Evolutionary conservation across 2,113 vertebrate species (phyloP), one percentile per base, ranked within the genome.

Genomic region (Sinocyclocheilus maitianheensis): DNA sequence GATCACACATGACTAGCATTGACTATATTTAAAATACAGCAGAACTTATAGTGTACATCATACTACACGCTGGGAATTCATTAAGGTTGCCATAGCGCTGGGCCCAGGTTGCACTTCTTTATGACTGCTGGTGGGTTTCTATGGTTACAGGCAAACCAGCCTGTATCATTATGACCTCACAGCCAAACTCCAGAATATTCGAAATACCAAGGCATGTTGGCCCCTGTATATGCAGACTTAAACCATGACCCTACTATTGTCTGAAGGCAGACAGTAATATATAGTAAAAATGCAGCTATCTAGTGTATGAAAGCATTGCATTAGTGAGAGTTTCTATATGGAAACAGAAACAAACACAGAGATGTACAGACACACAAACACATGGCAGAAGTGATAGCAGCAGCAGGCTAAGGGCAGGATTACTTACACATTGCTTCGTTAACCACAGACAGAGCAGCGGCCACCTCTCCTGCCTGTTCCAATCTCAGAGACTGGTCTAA

Each of bases 341-440:
- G 46, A 65, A 46, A 34, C 30, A 24, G 53, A 62, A 14, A 83
- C 43, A 82, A 30, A 48, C 12, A 67, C 18, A 43, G 26, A 40
- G 8, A 34, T 13, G 65, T 20, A 78, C 16, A 77, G 37, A 48
- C 74, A 63, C 43, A 71, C 48, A 77, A 37, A 69, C 11, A 72
- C 13, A 72, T 51, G 77, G 60, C 34, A 60, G 55, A 6, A 37
- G 79, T 22, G 20, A 75, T 43, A 58, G 72, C 26, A 43, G 46
- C 43, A n/a, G 85, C 65, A 90, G 91, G 93, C n/a, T 0, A 0
- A n/a, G 11, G 37, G 72, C 67, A 86, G 81, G 85, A 89, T 95
- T 96, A 96, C 98, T 99, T 98, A 99, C 98, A 98, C 91, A 98
- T 96, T 84, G 97, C 97, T 96, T 99, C 96, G 60, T 98, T 99